Evolutionary conservation across 1,140 invertebrate species (phyloP), one percentile per base, ranked within the genome.

Genomic region (Aphaenogaster floridana): DNA sequence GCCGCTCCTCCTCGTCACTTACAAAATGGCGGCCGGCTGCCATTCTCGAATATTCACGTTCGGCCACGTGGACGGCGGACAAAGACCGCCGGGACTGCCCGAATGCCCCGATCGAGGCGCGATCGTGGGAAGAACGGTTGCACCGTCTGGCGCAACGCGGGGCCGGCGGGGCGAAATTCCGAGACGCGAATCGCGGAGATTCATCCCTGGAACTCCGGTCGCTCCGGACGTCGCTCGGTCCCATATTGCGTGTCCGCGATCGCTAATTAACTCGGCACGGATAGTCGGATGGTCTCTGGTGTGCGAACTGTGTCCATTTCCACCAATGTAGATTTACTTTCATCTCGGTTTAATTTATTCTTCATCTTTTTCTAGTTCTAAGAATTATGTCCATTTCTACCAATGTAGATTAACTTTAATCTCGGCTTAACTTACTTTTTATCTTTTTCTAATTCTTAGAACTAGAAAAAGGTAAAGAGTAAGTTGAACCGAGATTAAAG

Each of bases 1-100:
- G 89, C 36, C 77, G 54, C 77, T 86, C 80, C 90, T 72, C 76
- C 45, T 88, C 81, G 89, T 89, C 88, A 91, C 90, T 88, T 93
- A 95, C 95, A 95, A 95, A 95, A 95, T 95, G 95, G 95, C 94
- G 86, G 93, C 91, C 88, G 86, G 69, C 91, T 86, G 57, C 87
- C 87, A 86, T 94, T 95, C 94, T 93, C 92, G 94, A 94, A 95
- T 89, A 89, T 94, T 95, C 94, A 93, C n/a, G 36, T 71, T 88
- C 87, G 91, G 94, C 94, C 95, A 95, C 95, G 95, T 95, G 95
- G 94, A 95, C 86, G 78, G 42, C 76, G 90, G 87, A 89, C 90
- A 90, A 92, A 90, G 71, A 71, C 71, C 85, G 48, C 45, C 36
- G 52, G 36, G 28, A 17, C 13, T n/a, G 3, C 42, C 42, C 21